These are phyloP conservation scores for Chalcis sispes DNA, from an alignment of 2,888 invertebrate genomes.

Conservation along the genomic window DNA sequence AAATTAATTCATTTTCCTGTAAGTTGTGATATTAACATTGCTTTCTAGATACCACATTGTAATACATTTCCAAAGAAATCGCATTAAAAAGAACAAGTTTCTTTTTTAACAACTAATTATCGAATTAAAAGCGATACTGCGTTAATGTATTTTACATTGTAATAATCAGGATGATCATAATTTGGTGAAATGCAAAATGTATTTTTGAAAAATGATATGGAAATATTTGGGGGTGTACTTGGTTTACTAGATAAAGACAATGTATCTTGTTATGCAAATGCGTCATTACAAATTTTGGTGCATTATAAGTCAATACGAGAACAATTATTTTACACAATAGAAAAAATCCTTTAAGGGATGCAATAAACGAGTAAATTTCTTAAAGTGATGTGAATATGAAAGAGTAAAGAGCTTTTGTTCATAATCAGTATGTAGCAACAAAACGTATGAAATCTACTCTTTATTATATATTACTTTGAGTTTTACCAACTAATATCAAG, in stretches of 20 bases:
- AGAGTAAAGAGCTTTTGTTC: too few species aligned
- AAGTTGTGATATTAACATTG: not conserved
- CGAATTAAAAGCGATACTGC: not conserved
- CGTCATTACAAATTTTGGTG: constrained; percentile 11
- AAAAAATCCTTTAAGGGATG: not conserved
- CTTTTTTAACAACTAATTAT: not conserved
- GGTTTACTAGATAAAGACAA: constrained; percentile 4
- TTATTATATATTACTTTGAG: too few species aligned
- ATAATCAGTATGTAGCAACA: too few species aligned
- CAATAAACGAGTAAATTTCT: not conserved
- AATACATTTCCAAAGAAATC: too few species aligned
- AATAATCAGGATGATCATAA: not conserved
- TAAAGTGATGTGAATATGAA: not conserved
- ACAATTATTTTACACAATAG: not conserved
- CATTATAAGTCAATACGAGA: not conserved
- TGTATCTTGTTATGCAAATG: constrained; percentile 27
- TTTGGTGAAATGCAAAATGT: not conserved
- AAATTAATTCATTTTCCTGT: too few species aligned
- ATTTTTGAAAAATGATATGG: not conserved
- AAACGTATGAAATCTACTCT: too few species aligned
- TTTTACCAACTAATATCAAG: too few species aligned
- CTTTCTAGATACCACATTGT: too few species aligned
- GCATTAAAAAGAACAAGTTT: not conserved
- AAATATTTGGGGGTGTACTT: not conserved
- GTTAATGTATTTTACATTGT: not conserved